Conservation (phyloP, 2,797 vertebrate genomes). For the Vireo griseus region DNA sequence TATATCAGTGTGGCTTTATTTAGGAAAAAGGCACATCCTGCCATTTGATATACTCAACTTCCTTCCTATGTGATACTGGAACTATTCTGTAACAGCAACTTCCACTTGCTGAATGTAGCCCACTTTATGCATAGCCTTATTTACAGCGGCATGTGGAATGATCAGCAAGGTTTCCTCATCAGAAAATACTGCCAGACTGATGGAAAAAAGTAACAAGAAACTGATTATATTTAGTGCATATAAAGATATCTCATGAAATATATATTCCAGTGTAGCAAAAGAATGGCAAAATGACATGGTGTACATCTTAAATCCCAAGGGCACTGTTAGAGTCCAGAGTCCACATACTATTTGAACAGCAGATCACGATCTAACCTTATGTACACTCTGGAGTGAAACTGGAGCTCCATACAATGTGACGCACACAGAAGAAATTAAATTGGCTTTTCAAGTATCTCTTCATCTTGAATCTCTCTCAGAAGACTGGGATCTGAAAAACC, state of each 20-base stretch:
- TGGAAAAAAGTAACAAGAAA: not conserved
- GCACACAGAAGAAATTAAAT: not conserved
- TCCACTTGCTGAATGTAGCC: not conserved
- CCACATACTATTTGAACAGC: not conserved
- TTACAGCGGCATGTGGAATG: not conserved
- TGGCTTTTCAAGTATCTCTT: not conserved
- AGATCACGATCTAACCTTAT: not conserved
- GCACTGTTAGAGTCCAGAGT: not conserved
- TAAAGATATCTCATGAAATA: not conserved
- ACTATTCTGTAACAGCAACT: not conserved
- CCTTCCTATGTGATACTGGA: rapidly evolving
- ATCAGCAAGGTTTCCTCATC: not conserved
- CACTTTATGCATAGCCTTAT: not conserved
- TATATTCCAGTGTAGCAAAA: not conserved
- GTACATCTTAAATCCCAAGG: not conserved
- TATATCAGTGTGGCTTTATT: not conserved
- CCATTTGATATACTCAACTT: not conserved
- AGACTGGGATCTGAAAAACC: not conserved
- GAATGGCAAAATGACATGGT: not conserved
- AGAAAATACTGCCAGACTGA: not conserved
- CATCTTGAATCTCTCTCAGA: not conserved
- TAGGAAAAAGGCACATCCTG: not conserved
- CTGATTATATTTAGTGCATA: not conserved
- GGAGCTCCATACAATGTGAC: not conserved
- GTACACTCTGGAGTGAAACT: not conserved